Percentiles rank a stretch among this genome's conserved stretches.
phyloP scores from a whole-genome alignment of 30 jellyfish, hydroid and myxozoan genomes.

The Hydra vulgaris region DNA sequence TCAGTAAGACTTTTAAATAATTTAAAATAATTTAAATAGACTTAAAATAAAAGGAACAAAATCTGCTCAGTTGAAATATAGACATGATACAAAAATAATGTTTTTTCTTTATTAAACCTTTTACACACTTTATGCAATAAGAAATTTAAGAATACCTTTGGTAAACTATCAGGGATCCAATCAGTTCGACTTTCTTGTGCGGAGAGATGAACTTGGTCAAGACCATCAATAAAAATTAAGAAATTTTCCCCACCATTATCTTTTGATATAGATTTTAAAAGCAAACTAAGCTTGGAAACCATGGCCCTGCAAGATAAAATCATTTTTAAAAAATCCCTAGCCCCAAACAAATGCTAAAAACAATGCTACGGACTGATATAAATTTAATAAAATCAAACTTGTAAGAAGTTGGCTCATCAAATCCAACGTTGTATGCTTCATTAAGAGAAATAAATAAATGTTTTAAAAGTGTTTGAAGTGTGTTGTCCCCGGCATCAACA shows the following conservation, averaged over 20 bases:
- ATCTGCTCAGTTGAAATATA: too few relatives aligned
- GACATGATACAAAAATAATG: too few relatives aligned
- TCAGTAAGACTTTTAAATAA: too few relatives aligned
- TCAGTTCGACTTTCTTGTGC: slow-evolving; percentile 33
- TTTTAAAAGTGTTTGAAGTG: background rate
- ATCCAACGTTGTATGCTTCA: background rate
- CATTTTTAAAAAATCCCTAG: background rate
- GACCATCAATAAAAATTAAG: slow-evolving; percentile 72
- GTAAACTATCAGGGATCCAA: slow-evolving; percentile 83
- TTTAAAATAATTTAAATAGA: too few relatives aligned
- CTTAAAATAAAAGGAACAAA: too few relatives aligned
- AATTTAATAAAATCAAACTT: background rate
- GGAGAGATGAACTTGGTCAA: slow-evolving; percentile 40
- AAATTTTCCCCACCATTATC: slow-evolving; percentile 1
- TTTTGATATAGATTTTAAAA: slow-evolving; percentile 13
- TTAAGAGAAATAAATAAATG: background rate
- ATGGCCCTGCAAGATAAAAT: slow-evolving; percentile 24
- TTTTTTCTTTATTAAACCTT: too few relatives aligned
- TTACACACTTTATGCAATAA: background rate
- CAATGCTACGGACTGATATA: too few relatives aligned
- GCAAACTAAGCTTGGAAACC: slow-evolving; percentile 5
- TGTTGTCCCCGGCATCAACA: background rate
- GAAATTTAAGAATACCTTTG: slow-evolving; percentile 43
- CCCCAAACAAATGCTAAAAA: too few relatives aligned
- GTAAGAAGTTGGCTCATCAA: background rate